phyloP scores from a whole-genome alignment of 2,888 invertebrate genomes.

The Hipparchia sbordonii region DNA sequence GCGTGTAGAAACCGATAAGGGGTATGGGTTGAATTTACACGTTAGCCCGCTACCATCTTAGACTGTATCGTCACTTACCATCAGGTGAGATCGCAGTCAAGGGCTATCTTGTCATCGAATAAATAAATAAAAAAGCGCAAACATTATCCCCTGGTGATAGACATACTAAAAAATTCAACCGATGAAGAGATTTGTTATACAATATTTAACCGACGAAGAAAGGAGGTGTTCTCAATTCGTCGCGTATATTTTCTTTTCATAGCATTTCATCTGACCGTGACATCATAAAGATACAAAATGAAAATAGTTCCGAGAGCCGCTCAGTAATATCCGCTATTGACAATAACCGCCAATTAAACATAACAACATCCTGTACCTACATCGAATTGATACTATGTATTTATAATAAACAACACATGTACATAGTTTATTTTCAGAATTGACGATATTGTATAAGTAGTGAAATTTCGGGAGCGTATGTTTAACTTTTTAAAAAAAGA shows the following conservation, averaged over 20 bases:
- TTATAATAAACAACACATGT: background rate
- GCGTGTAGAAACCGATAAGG: no score
- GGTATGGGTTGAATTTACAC: no score
- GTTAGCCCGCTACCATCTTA: no score
- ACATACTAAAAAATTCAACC: background rate
- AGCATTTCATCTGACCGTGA: conserved; percentile 33
- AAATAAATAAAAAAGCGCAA: no score
- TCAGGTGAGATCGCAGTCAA: no score
- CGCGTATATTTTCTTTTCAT: background rate
- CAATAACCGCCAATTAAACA: conserved; percentile 36
- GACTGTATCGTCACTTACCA: no score
- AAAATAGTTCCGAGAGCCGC: conserved; percentile 34
- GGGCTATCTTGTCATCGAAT: no score
- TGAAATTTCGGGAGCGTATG: no score
- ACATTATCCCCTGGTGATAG: background rate
- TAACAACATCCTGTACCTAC: conserved; percentile 34
- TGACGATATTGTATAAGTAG: background rate
- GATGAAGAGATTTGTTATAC: conserved; percentile 23
- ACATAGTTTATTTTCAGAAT: conserved; percentile 8
- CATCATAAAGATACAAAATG: conserved; percentile 26
- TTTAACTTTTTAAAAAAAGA: no score
- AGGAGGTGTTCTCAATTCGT: no score
- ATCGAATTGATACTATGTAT: conserved; percentile 12
- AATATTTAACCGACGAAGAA: no score
- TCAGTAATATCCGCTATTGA: conserved; percentile 34